Conservation (phyloP, 2,797 vertebrate genomes). For the Fistularia tabacaria region DNA sequence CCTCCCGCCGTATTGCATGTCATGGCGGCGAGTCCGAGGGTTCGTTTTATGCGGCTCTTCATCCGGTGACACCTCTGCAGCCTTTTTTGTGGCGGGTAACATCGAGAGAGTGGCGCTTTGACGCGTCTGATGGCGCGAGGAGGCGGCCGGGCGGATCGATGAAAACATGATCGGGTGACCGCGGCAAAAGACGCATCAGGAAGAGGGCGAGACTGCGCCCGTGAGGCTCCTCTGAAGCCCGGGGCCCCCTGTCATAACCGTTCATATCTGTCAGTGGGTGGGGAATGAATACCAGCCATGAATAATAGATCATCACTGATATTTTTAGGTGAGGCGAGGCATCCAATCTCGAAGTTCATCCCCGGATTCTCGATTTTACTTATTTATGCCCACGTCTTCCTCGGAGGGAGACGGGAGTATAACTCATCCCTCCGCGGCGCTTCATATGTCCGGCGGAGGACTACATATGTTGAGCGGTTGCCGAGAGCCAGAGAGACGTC, state of each 20-base stretch:
- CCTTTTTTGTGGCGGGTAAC: constrained; percentile 64
- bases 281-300: constrained; percentile 72
- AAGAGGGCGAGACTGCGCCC: constrained; percentile 44
- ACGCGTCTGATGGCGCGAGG: constrained; percentile 67
- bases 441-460: constrained; percentile 43
- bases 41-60: constrained; percentile 60
- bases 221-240: constrained; percentile 48
- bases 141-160: constrained; percentile 74
- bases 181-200: constrained; percentile 29
- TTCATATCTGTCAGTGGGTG: constrained; percentile 69
- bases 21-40: constrained; percentile 44
- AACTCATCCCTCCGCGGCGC: constrained; percentile 42
- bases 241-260: constrained; percentile 61
- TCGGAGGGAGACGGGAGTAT: constrained; percentile 57
- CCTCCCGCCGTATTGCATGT: constrained; percentile 68
- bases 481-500: constrained; percentile 69
- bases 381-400: constrained; percentile 72
- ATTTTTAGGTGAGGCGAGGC: constrained; percentile 76
- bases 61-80: constrained; percentile 62
- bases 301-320: constrained; percentile 78
- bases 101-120: constrained; percentile 62
- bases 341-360: constrained; percentile 65
- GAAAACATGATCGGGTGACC: constrained; percentile 66
- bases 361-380: constrained; percentile 70
- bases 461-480: constrained; percentile 64